Evolutionary conservation across 2,797 vertebrate genomes (phyloP).

Genomic region (Poecilia wingei): DNA sequence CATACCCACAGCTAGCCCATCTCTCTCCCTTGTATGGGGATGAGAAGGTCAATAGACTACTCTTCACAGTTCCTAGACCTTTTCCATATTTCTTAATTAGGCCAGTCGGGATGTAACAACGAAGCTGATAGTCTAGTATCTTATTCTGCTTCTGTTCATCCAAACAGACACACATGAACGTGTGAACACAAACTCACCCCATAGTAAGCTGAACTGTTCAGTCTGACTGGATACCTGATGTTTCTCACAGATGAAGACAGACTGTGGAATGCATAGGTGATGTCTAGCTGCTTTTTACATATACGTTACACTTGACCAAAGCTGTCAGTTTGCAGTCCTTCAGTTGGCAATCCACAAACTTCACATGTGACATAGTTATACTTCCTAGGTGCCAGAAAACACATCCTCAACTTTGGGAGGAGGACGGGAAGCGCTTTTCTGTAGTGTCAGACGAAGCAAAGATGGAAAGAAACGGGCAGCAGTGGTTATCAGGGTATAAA

Average conservation of each 20-base stretch:
- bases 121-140: slow-evolving; percentile 58
- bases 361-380: slow-evolving; percentile 44
- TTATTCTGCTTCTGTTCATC: slow-evolving; percentile 22
- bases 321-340: slow-evolving; percentile 35
- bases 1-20: slow-evolving; percentile 44
- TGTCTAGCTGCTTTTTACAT: slow-evolving; percentile 36
- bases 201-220: slow-evolving; percentile 25
- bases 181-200: slow-evolving; percentile 29
- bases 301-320: slow-evolving; percentile 44
- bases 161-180: slow-evolving; percentile 4
- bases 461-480: slow-evolving; percentile 39
- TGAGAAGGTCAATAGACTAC: slow-evolving; percentile 83
- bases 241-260: slow-evolving; percentile 47
- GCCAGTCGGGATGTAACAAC: slow-evolving; percentile 73
- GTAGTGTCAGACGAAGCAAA: slow-evolving; percentile 29
- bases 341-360: slow-evolving; percentile 34
- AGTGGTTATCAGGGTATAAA: slow-evolving; percentile 60
- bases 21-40: slow-evolving; percentile 64
- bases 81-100: slow-evolving; percentile 86
- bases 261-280: slow-evolving; percentile 28
- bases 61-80: slow-evolving; percentile 80
- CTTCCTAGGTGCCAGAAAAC: slow-evolving; percentile 45
- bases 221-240: slow-evolving; percentile 34
- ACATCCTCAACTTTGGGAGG: slow-evolving; percentile 38
- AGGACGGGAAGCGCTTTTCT: slow-evolving; percentile 22